A percentile compares a stretch with the other conserved stretches of the same genome.
phyloP scores from a whole-genome alignment of 2,797 vertebrate genomes.

The Trichosurus vulpecula region DNA sequence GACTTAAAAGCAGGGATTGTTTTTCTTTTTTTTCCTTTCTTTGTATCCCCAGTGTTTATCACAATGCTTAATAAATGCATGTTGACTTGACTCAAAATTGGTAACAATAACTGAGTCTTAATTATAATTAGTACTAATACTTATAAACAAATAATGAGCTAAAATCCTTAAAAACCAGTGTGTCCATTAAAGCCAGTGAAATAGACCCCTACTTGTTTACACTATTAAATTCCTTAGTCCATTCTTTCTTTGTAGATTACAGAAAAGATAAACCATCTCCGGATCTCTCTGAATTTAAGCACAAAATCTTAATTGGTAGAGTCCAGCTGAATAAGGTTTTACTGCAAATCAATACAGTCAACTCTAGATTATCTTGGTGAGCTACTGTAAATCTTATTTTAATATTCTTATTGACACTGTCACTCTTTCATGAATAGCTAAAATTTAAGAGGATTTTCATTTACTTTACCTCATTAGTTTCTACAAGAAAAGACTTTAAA shows the following conservation, averaged over 20 bases:
- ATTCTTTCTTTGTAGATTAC: neutral
- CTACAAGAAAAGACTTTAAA: neutral
- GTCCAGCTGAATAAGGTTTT: neutral
- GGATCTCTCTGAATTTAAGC: neutral
- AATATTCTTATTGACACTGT: neutral
- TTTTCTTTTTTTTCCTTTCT: neutral
- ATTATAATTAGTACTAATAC: neutral
- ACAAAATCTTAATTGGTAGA: neutral
- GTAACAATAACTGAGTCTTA: neutral
- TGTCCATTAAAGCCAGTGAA: neutral
- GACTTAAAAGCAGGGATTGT: neutral
- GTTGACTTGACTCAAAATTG: neutral
- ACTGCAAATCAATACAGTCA: neutral
- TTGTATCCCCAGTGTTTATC: neutral
- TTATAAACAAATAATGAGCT: neutral
- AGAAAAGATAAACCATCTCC: neutral
- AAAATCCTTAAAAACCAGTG: neutral
- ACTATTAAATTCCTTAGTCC: neutral
- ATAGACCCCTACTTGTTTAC: neutral
- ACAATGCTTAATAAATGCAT: neutral
- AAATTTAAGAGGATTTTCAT: neutral
- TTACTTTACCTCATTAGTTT: neutral
- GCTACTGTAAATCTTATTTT: neutral
- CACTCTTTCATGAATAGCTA: neutral
- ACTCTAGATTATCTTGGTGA: neutral